Evolutionary conservation across 2,888 invertebrate genomes (phyloP), one percentile per base, ranked within the genome.

Genomic region (Parnassius smintheus): DNA sequence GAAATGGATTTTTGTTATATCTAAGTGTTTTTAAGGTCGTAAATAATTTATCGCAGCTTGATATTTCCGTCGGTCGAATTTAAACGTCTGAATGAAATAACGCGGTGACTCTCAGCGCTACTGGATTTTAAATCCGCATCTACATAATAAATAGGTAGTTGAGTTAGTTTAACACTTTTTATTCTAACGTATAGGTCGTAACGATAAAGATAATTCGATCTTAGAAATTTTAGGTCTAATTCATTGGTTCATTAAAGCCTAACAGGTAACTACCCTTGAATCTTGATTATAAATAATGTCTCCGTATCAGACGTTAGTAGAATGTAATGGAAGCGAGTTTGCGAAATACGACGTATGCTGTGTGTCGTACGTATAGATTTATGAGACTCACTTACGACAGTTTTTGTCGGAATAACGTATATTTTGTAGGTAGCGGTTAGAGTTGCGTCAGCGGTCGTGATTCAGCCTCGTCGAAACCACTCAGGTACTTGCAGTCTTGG

Each of bases 31-130:
- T 85, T 86, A 82, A 86, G 82, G 83, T 86, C 86, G 86, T 90
- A 89, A 89, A 90, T 89, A 84, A 90, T 88, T 82, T 85, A 88
- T 85, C 90, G 81, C 88, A 70, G 89, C 89, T 85, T 88, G 91
- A 89, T 90, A 89, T 88, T 88, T 90, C 91, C 91, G 89, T 83
- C 80, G 83, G 78, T 78, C 82, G 82, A 82, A 84, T 87, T 87
- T 83, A 80, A 84, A 84, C 82, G 81, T 83, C 83, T 76, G 80
- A 86, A 83, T 81, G 81, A 83, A 83, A 80, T 79, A 77, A 73
- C 77, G 76, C 78, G 75, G 78, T 78, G 80, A 80, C 77, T 81
- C 76, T 74, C 74, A 77, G 72, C 70, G 91, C 91, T 91, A 91
- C 91, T 83, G 91, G 85, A 80, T 83, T 86, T 84, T 73, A 80